Base-by-base conservation (phyloP, 2,888 invertebrate species). In the Cerceris rybyensis region DNA sequence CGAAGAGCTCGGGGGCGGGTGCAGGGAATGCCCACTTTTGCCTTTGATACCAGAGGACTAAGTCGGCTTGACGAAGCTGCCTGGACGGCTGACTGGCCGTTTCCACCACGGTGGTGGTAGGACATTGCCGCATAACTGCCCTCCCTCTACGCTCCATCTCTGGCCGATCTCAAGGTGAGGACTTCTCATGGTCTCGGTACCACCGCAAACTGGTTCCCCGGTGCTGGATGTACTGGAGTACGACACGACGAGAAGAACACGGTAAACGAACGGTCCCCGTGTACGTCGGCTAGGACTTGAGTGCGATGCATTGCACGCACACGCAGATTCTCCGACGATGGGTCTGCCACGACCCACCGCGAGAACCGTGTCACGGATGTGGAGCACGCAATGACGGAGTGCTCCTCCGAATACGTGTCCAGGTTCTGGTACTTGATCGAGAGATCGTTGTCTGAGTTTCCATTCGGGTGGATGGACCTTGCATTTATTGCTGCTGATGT, bases 321-420 rank as follows among this genome's bases (percentile, higher is more conserved):
- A 58, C 42, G 42, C 68, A 68, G 66, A 55, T 54, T 63, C 65
- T 4, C 58, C 57, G 61, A 64, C 66, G 78, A 63, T 58, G 65
- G 73, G 72, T 60, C 61, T 60, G 80, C 86, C 82, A 65, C 87
- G 85, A 82, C 83, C 85, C 86, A 86, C 74, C 86, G 84, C 87
- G 88, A 91, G 91, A 92, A 92, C 90, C 88, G 91, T 92, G 92
- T 92, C 92, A 92, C 91, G 90, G 88, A 92, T 92, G 91, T 92
- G 81, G 92, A 92, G 90, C 92, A 92, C 85, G 88, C 88, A 87
- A 28, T 86, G 85, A 81, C 78, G 85, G 43, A 71, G 71, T 66
- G 67, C 75, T 70, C 61, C 55, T 41, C 50, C 75, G 67, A 79
- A 66, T 49, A 55, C 58, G 66, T 64, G 50, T 63, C 61, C 60